These are phyloP conservation scores for Trissoscelio sp. DNA, from an alignment of 2,888 invertebrate genomes.

Conservation along the genomic window DNA sequence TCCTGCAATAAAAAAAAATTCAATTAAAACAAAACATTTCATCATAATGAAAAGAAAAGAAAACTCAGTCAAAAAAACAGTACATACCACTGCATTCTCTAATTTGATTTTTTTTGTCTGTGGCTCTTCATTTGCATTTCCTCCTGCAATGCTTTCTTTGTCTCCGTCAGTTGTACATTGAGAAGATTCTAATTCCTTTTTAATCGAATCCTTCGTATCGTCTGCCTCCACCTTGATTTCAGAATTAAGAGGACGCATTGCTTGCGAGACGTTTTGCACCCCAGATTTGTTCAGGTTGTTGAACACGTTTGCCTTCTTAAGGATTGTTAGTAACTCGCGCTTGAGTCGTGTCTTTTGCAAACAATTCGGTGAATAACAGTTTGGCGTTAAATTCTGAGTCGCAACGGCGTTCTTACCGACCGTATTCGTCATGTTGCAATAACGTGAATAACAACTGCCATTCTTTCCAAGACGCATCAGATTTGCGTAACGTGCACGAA, in stretches of 20 bases:
- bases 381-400: slow-evolving; percentile 84
- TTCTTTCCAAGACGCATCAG: slow-evolving; percentile 89
- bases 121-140: slow-evolving; percentile 61
- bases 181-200: slow-evolving; percentile 87
- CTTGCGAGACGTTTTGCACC: slow-evolving; percentile 83
- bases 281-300: slow-evolving; percentile 75
- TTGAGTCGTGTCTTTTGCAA: slow-evolving; percentile 89
- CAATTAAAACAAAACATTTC: neutral
- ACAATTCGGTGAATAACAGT: slow-evolving; percentile 93
- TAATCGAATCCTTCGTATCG: slow-evolving; percentile 85
- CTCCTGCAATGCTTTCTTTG: slow-evolving; percentile 10
- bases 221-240: slow-evolving; percentile 74
- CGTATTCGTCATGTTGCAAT: slow-evolving; percentile 86
- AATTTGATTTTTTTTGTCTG: slow-evolving; percentile 76
- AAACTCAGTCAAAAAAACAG: neutral
- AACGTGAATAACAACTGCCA: slow-evolving; percentile 89
- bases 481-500: slow-evolving; percentile 89
- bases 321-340: slow-evolving; percentile 86
- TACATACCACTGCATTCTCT: slow-evolving; percentile 71
- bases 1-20: slow-evolving; percentile 81
- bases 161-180: slow-evolving; percentile 85
- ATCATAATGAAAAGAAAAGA: neutral
- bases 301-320: slow-evolving; percentile 87
- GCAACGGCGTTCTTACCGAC: slow-evolving; percentile 84
- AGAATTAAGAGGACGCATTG: neutral